Evolutionary conservation across 2,113 vertebrate species (phyloP).

Genomic region (Isurus oxyrinchus): DNA sequence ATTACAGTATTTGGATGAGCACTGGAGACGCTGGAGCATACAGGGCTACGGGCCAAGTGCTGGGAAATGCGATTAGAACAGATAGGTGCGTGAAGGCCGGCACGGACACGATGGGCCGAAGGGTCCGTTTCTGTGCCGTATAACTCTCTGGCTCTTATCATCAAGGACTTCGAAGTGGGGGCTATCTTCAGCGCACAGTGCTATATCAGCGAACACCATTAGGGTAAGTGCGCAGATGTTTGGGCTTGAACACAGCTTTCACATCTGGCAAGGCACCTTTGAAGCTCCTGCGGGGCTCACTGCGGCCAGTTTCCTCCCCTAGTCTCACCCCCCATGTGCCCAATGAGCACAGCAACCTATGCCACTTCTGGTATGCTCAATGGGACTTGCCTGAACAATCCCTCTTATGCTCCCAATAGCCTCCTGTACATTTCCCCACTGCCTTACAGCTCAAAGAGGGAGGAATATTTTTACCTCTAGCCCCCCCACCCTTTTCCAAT

Average conservation of each 20-base stretch:
- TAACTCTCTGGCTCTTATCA: no score
- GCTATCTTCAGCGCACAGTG: neutral
- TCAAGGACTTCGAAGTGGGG: neutral
- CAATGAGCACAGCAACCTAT: no score
- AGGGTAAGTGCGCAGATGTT: neutral
- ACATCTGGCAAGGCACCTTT: neutral
- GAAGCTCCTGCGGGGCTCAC: neutral
- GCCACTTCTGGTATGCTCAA: no score
- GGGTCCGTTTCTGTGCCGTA: no score
- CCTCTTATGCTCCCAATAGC: no score
- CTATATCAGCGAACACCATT: neutral
- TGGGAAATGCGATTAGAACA: no score
- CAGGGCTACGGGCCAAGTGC: no score
- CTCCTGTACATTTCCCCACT: no score
- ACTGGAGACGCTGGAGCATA: neutral
- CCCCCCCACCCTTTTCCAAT: neutral
- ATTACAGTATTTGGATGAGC: neutral
- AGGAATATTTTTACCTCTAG: neutral
- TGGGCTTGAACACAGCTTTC: neutral
- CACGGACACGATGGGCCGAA: no score
- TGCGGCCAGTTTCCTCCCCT: no score
- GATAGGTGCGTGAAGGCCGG: no score
- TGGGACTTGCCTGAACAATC: no score
- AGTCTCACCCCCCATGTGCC: neutral
- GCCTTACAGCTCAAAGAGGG: neutral